Conservation (phyloP, 1,140 invertebrate genomes). For the Gonioctena quinquepunctata region DNA sequence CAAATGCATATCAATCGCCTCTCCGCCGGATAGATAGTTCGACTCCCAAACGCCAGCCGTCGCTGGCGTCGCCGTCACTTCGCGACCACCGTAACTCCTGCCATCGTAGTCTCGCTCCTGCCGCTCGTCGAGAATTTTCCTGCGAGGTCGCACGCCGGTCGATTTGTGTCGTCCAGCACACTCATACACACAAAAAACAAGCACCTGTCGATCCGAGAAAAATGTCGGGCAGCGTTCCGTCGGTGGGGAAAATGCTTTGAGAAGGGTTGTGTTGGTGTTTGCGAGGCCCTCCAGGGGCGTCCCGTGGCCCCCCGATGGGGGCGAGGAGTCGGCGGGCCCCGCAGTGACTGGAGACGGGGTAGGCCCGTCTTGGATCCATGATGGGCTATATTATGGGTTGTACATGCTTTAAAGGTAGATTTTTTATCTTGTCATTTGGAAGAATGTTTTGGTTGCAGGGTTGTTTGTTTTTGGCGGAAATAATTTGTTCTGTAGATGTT, state of each 20-base stretch:
- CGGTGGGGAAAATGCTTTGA: background rate
- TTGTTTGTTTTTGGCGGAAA: too few species aligned
- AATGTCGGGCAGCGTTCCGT: background rate
- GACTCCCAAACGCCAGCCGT: constrained; percentile 16
- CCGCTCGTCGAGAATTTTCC: background rate
- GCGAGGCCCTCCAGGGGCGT: constrained; percentile 39
- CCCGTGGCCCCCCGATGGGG: constrained; percentile 37
- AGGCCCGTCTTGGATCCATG: constrained; percentile 62
- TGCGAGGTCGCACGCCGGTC: background rate
- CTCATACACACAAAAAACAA: background rate
- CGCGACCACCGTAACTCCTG: background rate
- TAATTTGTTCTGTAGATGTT: too few species aligned
- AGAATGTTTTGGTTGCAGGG: background rate
- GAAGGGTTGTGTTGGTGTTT: background rate
- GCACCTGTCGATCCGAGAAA: constrained; percentile 16
- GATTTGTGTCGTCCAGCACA: background rate
- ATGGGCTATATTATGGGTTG: constrained; percentile 90
- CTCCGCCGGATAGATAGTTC: constrained; percentile 5
- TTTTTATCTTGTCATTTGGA: background rate
- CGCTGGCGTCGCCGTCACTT: constrained; percentile 12
- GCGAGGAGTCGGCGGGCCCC: constrained; percentile 54
- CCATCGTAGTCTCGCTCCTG: constrained; percentile 6
- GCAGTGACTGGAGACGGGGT: constrained; percentile 54
- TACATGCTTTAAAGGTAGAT: constrained; percentile 81
- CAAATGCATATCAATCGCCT: background rate